A percentile compares a stretch with the other conserved stretches of the same genome.
Evolutionary conservation across 2,113 vertebrate species (phyloP).

Genomic region (Tragelaphus strepsiceros): DNA sequence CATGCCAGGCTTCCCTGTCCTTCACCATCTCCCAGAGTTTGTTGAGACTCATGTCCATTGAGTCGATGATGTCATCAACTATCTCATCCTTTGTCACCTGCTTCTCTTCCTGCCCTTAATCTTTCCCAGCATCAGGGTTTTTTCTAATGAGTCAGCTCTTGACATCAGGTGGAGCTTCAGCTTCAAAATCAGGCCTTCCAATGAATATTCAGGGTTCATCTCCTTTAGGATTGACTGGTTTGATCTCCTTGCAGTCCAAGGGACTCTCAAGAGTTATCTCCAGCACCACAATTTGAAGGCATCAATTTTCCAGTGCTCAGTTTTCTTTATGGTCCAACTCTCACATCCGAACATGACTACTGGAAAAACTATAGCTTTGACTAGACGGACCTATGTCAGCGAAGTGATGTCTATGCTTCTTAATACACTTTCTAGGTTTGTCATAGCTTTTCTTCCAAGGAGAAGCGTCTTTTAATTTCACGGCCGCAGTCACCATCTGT

Average conservation of each 20-base stretch:
- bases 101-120: background rate
- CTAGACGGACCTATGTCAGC: no score
- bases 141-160: background rate
- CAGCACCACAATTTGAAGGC: no score
- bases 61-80: background rate
- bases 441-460: background rate
- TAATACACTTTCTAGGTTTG: no score
- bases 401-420: no score
- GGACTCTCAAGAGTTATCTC: background rate
- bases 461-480: background rate
- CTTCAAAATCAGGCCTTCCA: background rate
- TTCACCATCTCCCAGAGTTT: background rate
- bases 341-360: no score
- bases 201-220: background rate
- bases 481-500: background rate
- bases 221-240: background rate
- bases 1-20: background rate
- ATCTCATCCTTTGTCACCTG: background rate
- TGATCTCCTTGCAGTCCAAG: background rate
- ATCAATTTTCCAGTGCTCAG: no score
- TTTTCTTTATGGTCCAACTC: no score
- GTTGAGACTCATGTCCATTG: background rate
- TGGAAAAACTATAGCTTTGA: no score
- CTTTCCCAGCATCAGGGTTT: background rate
- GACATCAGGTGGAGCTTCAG: background rate